Percentiles rank a stretch among this genome's conserved stretches.
These are phyloP conservation scores for Hydrozoanthus gracilis DNA, from an alignment of 92 coral and sea anemone species.

Conservation along the genomic window DNA sequence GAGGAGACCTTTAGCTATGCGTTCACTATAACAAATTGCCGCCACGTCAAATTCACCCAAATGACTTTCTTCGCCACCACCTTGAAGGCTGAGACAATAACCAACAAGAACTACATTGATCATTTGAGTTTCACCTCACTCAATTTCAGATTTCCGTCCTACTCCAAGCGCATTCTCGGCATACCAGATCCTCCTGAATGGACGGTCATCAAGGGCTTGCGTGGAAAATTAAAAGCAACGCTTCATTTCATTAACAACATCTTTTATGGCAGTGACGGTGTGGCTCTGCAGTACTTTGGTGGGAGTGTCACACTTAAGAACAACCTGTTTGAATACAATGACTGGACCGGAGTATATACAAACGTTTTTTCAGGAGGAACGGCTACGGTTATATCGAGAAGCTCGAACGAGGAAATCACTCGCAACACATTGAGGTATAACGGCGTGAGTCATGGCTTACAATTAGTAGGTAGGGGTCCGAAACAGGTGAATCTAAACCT, in stretches of 20 bases:
- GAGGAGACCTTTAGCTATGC: conserved; percentile 65
- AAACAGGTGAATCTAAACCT: conserved; percentile 56
- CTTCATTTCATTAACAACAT: conserved; percentile 62
- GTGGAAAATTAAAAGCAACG: conserved; percentile 17
- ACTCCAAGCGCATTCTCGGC: conserved; percentile 79
- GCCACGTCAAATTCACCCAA: conserved; percentile 56
- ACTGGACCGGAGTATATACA: conserved; percentile 79
- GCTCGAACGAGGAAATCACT: conserved; percentile 51
- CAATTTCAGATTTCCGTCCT: conserved; percentile 74
- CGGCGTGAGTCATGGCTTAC: conserved; percentile 53
- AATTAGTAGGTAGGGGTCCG: conserved; percentile 36
- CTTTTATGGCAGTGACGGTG: conserved; percentile 79
- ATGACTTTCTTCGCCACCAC: conserved; percentile 82
- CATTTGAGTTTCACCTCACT: conserved; percentile 63
- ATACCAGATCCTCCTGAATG: conserved; percentile 65
- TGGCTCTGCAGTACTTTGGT: conserved; percentile 71
- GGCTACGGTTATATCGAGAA: conserved; percentile 70
- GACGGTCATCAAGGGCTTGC: conserved; percentile 59
- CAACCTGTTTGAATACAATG: conserved; percentile 80
- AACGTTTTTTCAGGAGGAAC: conserved; percentile 60
- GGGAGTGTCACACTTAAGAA: conserved; percentile 65
- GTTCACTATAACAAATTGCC: conserved; percentile 64
- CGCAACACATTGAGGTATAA: conserved; percentile 59
- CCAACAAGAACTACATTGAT: conserved; percentile 51
- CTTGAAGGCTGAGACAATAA: conserved; percentile 48